Evolutionary conservation across 2,888 invertebrate species (phyloP).

Genomic region (Drosophila monieri): DNA sequence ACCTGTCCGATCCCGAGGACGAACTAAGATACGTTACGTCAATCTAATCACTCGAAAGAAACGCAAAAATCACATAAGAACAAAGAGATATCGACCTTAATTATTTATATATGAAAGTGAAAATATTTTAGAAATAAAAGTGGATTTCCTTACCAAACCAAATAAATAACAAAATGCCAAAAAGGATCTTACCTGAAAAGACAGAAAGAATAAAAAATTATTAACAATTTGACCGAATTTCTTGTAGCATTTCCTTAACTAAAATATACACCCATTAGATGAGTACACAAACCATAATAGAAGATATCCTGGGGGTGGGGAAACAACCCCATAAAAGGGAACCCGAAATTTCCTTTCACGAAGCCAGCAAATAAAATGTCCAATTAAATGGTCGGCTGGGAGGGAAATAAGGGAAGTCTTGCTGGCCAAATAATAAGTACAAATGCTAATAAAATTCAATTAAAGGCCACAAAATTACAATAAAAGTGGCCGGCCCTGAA

Average conservation of each 20-base stretch:
- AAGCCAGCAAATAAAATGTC: slow-evolving; percentile 60
- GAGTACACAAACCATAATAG: too few species aligned
- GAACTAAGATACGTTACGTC: slow-evolving; percentile 53
- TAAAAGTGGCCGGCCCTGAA: slow-evolving; percentile 58
- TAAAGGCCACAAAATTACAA: slow-evolving; percentile 78
- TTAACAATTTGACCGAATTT: slow-evolving; percentile 1
- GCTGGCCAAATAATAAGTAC: slow-evolving; percentile 72
- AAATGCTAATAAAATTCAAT: slow-evolving; percentile 81
- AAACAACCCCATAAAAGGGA: slow-evolving; percentile 29
- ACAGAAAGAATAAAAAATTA: slow-evolving; percentile 14
- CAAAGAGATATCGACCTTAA: slow-evolving; percentile 69
- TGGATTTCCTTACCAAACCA: slow-evolving; percentile 43
- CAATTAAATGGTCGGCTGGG: slow-evolving; percentile 59
- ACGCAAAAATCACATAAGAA: slow-evolving; percentile 76
- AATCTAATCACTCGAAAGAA: slow-evolving; percentile 68
- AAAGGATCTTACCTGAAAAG: slow-evolving; percentile 56
- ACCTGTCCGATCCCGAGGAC: neutral
- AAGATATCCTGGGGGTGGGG: neutral
- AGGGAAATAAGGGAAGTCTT: neutral
- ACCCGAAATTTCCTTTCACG: slow-evolving; percentile 11
- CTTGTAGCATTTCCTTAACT: neutral
- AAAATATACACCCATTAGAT: slow-evolving; percentile 7
- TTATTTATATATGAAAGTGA: slow-evolving; percentile 15
- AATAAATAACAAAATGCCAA: neutral
- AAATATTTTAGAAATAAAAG: neutral